These are phyloP conservation scores for Stegastes partitus DNA, from an alignment of 2,113 vertebrate species.

Conservation along the genomic window DNA sequence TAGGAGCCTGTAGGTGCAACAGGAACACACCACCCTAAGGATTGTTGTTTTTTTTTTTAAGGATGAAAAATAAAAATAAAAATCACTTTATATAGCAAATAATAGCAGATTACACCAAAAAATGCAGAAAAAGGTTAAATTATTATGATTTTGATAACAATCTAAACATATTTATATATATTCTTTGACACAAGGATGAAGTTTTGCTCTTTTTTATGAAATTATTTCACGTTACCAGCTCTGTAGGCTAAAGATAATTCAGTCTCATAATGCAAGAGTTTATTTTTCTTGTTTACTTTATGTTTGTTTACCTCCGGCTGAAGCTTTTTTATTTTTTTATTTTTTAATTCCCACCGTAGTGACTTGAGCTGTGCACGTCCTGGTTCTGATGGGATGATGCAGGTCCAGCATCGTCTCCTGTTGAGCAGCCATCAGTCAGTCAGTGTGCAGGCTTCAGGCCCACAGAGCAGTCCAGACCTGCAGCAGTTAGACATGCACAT, in stretches of 20 bases:
- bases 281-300: slow-evolving; percentile 20
- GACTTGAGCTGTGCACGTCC: background rate
- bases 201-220: too few relatives aligned
- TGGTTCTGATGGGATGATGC: slow-evolving; percentile 12
- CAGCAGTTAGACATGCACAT: background rate
- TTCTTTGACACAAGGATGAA: too few relatives aligned
- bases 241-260: too few relatives aligned
- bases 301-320: slow-evolving; percentile 3
- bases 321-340: too few relatives aligned
- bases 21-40: background rate
- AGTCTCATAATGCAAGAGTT: background rate
- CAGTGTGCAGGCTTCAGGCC: slow-evolving; percentile 15
- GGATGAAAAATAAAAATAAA: background rate
- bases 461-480: slow-evolving; percentile 8
- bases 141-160: too few relatives aligned
- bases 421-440: slow-evolving; percentile 14
- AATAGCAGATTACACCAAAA: too few relatives aligned
- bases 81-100: too few relatives aligned
- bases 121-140: too few relatives aligned
- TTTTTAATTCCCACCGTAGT: slow-evolving; percentile 12
- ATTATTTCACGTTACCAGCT: too few relatives aligned
- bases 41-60: background rate
- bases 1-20: background rate
- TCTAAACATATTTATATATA: too few relatives aligned
- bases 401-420: slow-evolving; percentile 11